phyloP scores from a whole-genome alignment of 2,888 invertebrate species.

The Synergus laeviventris region DNA sequence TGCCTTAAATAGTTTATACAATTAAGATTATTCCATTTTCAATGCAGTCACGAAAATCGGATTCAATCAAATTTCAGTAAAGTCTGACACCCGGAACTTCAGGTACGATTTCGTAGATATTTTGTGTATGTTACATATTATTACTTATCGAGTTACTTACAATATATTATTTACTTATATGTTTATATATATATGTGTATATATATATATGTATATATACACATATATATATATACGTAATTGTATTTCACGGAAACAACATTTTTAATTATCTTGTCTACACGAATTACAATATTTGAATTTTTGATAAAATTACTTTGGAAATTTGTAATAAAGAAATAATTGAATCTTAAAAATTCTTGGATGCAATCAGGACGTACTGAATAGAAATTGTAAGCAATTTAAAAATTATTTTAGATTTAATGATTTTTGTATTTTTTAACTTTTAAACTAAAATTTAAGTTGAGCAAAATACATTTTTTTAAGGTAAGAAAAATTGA shows the following conservation, averaged over 20 bases:
- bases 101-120: slow-evolving; percentile 44
- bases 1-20: background rate
- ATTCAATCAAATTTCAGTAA: slow-evolving; percentile 6
- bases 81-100: background rate
- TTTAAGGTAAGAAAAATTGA: background rate
- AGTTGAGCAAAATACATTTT: background rate
- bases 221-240: too few relatives aligned
- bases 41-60: background rate
- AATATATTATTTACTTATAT: slow-evolving; percentile 61
- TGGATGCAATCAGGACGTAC: background rate
- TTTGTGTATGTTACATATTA: slow-evolving; percentile 61
- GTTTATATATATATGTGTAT: too few relatives aligned
- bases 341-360: background rate
- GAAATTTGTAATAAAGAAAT: background rate
- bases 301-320: background rate
- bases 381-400: background rate
- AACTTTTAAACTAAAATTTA: background rate
- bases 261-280: slow-evolving; percentile 49
- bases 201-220: too few relatives aligned
- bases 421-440: background rate
- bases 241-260: slow-evolving; percentile 60
- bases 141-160: slow-evolving; percentile 59
- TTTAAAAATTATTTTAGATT: background rate
- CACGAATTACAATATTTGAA: background rate
- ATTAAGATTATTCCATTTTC: slow-evolving; percentile 5